Evolutionary conservation across 2,888 invertebrate species (phyloP), one percentile per base, ranked within the genome.

Genomic region (Pyrocoelia pectoralis): DNA sequence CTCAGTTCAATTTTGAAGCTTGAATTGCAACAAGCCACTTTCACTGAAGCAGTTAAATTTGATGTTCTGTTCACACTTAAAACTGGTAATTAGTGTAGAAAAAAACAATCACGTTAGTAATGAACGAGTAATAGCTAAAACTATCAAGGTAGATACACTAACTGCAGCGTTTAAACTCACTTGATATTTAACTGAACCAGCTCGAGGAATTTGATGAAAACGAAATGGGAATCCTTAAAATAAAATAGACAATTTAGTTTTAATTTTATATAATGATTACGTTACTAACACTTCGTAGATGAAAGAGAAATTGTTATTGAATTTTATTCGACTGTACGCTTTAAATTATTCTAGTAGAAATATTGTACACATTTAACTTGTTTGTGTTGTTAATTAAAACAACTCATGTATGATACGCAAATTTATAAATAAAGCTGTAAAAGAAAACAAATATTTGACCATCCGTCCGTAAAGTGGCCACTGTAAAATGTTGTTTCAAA

Each of bases 161-260:
- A n/a, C 10, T n/a, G 33, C 33, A 33, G 33, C 33, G 2, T 33
- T 33, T 33, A 6, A 33, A 33, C 33, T 33, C 33, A 33, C 33
- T 33, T 33, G 33, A 33, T 33, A 33, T 33, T 33, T 33, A 33
- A 33, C n/a, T n/a, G 33, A n/a, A 33, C 33, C 33, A 33, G 9
- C 33, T 33, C 33, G 33, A 33, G 33, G 33, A 33, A 33, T 33
- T 33, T 33, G 33, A 33, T 33, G 33, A 33, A 33, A 33, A 33
- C 33, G 33, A 33, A 33, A 33, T 33, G 33, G 33, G 33, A 33
- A 3, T 33, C 33, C 33, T 33, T 33, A 33, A 33, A 33, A 33
- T 33, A 33, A 33, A 33, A 33, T 33, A 33, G 33, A 33, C 33
- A 33, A 33, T 33, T 33, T 33, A 33, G 33, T 33, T 33, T 33